phyloP scores from a whole-genome alignment of 2,888 invertebrate species.

The Eurois occulta region DNA sequence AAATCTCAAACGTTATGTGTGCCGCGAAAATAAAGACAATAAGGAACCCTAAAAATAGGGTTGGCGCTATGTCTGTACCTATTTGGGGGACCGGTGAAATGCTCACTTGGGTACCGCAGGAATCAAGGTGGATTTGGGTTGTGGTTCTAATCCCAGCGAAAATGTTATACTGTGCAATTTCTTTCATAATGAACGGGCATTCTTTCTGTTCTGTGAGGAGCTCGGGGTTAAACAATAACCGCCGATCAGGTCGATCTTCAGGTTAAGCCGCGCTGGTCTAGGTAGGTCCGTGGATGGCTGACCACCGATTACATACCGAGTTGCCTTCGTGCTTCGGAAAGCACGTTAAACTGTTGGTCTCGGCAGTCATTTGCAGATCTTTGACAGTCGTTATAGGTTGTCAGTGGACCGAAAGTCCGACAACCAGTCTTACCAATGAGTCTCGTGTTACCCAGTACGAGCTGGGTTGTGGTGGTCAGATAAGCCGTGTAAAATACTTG shows the following conservation, averaged over 20 bases:
- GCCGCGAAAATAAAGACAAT: constrained; percentile 73
- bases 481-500: neutral
- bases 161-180: neutral
- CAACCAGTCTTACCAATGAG: neutral
- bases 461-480: neutral
- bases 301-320: neutral
- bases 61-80: constrained; percentile 72
- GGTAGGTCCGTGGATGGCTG: neutral
- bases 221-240: neutral
- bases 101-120: constrained; percentile 74
- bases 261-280: neutral
- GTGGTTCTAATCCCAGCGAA: constrained; percentile 52
- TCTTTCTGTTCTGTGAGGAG: neutral
- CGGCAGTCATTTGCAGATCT: neutral
- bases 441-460: neutral
- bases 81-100: constrained; percentile 71
- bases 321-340: neutral
- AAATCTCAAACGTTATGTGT: constrained; percentile 77
- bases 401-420: neutral
- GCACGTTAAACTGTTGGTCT: neutral
- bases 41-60: constrained; percentile 65
- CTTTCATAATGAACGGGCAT: neutral
- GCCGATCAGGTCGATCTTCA: neutral
- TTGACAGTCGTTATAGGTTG: neutral
- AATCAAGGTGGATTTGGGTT: constrained; percentile 73